Evolutionary conservation across 2,797 vertebrate species (phyloP), one percentile per base, ranked within the genome.

Genomic region (Enteromius mattozi): DNA sequence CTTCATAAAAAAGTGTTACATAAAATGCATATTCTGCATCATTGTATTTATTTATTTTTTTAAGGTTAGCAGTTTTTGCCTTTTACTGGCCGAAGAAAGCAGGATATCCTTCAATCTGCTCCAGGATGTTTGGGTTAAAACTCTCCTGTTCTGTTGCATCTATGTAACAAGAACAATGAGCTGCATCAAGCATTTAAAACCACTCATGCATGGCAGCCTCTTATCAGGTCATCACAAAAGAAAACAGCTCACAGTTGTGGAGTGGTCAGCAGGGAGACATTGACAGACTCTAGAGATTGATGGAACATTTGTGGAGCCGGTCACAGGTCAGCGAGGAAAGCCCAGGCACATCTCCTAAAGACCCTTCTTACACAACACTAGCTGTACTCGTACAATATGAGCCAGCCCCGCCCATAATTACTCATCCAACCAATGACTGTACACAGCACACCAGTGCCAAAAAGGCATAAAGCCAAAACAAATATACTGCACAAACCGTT

Each of bases 211-310:
- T 56, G 9, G 17, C 77, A 47, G 19, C 24, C 6, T 27, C 76
- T 77, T 78, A 66, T 81, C 81, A 75, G 82, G 72, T 76, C 37
- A 74, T 24, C 14, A 27, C 8, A 47, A 40, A 89, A 33, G 40
- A 76, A 81, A 81, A 86, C 86, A 83, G 33, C 63, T n/a, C 69
- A 56, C 82, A 84, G 84, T 77, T 78, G 72, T 70, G 37, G 24
- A 16, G 7, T 37, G 56, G 61, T 69, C 72, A 49, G 83, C 86
- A 81, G 72, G 68, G 45, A 56, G 16, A 68, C 47, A 51, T 65
- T 78, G 84, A 86, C 81, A 72, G 12, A 27, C 40, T 59, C 30
- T n/a, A 35, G 3, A 75, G 71, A 89, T 78, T 61, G 68, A 89
- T 87, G 54, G 30, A 49, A 37, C 27, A 7, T 49, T 35, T 35